These are phyloP conservation scores for Hippoglossus hippoglossus DNA, from an alignment of 2,797 vertebrate species.

Conservation along the genomic window DNA sequence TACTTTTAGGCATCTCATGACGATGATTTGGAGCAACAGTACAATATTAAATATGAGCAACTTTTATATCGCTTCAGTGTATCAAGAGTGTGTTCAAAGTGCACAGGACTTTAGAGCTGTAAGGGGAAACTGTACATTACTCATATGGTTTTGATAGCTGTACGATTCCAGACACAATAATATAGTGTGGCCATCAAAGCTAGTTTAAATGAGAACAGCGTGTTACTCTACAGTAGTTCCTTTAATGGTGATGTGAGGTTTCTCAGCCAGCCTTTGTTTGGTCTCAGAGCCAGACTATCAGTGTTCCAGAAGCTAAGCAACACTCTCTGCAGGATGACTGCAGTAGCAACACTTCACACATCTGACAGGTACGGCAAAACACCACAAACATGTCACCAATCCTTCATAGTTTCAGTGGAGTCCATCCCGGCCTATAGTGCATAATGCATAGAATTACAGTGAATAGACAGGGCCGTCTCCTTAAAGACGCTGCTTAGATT, in stretches of 20 bases:
- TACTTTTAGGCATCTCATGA: constrained; percentile 54
- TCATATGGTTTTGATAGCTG: constrained; percentile 41
- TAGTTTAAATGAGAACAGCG: constrained; percentile 51
- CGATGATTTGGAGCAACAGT: constrained; percentile 51
- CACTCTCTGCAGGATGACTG: constrained; percentile 75
- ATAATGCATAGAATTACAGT: constrained; percentile 52
- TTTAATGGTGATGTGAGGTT: constrained; percentile 44
- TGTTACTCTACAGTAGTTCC: constrained; percentile 41
- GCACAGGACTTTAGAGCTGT: constrained; percentile 58
- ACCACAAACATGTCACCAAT: constrained; percentile 52
- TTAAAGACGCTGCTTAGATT: constrained; percentile 8
- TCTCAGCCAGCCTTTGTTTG: constrained; percentile 53
- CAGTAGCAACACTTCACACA: constrained; percentile 81
- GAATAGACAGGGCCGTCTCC: constrained; percentile 29
- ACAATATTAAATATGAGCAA: constrained; percentile 55
- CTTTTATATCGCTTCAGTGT: constrained; percentile 67
- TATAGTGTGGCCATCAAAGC: constrained; percentile 43
- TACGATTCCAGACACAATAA: constrained; percentile 58
- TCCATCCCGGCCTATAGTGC: constrained; percentile 50
- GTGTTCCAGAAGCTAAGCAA: constrained; percentile 77
- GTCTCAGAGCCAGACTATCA: constrained; percentile 78
- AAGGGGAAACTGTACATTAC: constrained; percentile 56
- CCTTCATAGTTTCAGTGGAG: constrained; percentile 50
- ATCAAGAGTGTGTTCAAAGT: constrained; percentile 68
- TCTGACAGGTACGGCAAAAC: constrained; percentile 73